phyloP scores from a whole-genome alignment of 2,113 vertebrate species.

The Gobio gobio region DNA sequence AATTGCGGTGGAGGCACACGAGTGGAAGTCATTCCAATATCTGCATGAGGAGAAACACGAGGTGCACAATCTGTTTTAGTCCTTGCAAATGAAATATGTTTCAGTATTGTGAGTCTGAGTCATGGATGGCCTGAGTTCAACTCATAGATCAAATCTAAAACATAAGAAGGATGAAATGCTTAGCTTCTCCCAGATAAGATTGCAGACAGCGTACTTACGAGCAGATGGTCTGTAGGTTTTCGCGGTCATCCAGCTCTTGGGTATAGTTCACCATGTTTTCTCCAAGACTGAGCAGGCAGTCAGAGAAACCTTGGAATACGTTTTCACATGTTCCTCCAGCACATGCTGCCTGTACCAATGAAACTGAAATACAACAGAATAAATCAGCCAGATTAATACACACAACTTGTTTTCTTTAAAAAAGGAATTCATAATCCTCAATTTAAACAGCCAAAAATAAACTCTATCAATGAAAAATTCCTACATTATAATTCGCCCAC shows the following conservation, averaged over 20 bases:
- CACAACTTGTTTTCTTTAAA: too few relatives aligned
- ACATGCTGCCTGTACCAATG: slow-evolving; percentile 81
- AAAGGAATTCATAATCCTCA: neutral
- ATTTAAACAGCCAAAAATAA: neutral
- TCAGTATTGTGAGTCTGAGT: neutral
- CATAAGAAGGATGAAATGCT: neutral
- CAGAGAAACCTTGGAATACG: slow-evolving; percentile 86
- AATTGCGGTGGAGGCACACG: slow-evolving; percentile 84
- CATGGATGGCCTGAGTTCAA: neutral
- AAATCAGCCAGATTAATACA: neutral
- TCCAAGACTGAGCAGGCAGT: slow-evolving; percentile 86
- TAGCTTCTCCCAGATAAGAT: neutral
- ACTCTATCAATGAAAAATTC: neutral
- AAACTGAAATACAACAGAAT: slow-evolving; percentile 66
- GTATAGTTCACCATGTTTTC: slow-evolving; percentile 85
- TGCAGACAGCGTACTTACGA: slow-evolving; percentile 74
- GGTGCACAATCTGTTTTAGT: neutral
- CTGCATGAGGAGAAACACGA: slow-evolving; percentile 64
- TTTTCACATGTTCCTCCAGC: slow-evolving; percentile 83
- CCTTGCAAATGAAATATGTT: neutral
- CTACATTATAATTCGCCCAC: too few relatives aligned
- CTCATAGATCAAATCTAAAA: neutral
- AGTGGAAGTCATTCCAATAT: slow-evolving; percentile 89
- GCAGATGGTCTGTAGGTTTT: slow-evolving; percentile 86
- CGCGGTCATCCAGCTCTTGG: slow-evolving; percentile 83